Base-by-base conservation (phyloP, 2,113 vertebrate species). In the Psophia crepitans region DNA sequence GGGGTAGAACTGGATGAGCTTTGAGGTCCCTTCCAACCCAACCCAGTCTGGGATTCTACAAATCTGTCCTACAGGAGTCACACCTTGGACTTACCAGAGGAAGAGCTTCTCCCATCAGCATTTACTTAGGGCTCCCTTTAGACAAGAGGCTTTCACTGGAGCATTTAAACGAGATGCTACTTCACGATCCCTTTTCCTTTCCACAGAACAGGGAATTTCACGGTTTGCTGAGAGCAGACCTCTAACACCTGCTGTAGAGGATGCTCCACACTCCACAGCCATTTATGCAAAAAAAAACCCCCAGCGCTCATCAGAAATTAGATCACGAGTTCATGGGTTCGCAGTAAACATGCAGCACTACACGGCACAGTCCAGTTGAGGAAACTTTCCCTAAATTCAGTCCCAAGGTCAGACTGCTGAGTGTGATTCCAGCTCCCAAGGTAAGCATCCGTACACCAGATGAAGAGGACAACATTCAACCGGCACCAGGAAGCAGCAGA, bases 371-470 rank as follows among this genome's bases (percentile, higher is more conserved):
- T 27, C 30, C 14, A 4, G 14, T 14, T 22, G 3, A 3, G 17
- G 30, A 33, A 39, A 41, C 10, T 8, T 15, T n/a, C 53, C 51
- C 28, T 32, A 9, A 32, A 18, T 24, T 9, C 54, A 8, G 11
- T 73, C 49, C 69, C 69, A 18, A 11, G 49, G 49, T 54, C 17
- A 24, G 16, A n/a, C n/a, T 26, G 43, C 64, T 5, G 43, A 99
- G 53, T 99, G 98, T 99, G 9, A 98, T 99, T 30, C 99, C 99
- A 1, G 98, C 99, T 8, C 98, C 99, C 12, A 99, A 99, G 78
- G 96, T 99, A 76, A 99, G 98, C 91, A 99, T 99, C 5, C 98
- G 98, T 96, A 98, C 98, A 98, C 99, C 99, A 1, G 99, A 99
- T 97, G 99, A 98, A 96, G 68, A 23, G 4, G 3, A 44, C 33